These are phyloP conservation scores for Stigmatopora nigra DNA, from an alignment of 2,113 vertebrate species.

Conservation along the genomic window DNA sequence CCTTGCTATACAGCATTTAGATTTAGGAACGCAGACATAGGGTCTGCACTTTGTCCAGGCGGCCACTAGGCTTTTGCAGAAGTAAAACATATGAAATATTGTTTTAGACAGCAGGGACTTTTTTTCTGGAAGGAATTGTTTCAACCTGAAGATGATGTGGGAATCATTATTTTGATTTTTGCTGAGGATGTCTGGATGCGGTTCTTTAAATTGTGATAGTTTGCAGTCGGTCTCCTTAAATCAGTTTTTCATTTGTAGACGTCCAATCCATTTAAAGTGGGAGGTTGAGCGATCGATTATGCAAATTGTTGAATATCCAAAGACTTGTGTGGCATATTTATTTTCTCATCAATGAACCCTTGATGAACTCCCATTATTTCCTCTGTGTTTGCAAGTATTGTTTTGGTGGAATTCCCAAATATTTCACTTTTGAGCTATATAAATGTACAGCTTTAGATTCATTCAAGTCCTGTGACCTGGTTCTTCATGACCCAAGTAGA, in stretches of 20 bases:
- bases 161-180: constrained; percentile 24
- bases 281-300: no score
- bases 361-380: background rate
- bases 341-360: background rate
- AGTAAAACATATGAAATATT: constrained; percentile 34
- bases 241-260: no score
- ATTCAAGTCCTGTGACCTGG: background rate
- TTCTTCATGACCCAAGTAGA: background rate
- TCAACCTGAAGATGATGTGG: constrained; percentile 15
- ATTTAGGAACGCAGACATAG: constrained; percentile 46
- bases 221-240: background rate
- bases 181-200: constrained; percentile 32
- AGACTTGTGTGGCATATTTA: no score
- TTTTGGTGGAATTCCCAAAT: background rate
- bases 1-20: constrained; percentile 42
- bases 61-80: constrained; percentile 38
- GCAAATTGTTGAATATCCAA: no score
- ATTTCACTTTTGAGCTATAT: background rate
- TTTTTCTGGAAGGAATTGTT: constrained; percentile 21
- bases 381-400: background rate
- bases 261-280: no score
- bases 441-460: background rate
- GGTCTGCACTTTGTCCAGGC: constrained; percentile 37
- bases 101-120: constrained; percentile 22
- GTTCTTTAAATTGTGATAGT: constrained; percentile 14